phyloP scores from a whole-genome alignment of 2,113 vertebrate genomes.

The Peromyscus leucopus region DNA sequence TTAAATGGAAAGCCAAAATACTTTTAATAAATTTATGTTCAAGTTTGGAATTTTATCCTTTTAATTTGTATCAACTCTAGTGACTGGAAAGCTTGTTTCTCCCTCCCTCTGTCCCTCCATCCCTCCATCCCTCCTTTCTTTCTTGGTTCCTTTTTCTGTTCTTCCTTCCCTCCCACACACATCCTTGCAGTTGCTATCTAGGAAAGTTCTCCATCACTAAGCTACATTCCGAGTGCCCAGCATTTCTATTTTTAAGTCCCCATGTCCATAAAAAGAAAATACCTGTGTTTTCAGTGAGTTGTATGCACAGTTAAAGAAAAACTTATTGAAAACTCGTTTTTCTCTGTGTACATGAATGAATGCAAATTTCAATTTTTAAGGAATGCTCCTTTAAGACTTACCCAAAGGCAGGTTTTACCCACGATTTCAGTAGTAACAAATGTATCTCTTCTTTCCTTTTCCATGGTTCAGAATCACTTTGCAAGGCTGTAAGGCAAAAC shows the following conservation, averaged over 20 bases:
- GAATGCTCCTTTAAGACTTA: not conserved
- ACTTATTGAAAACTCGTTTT: not conserved
- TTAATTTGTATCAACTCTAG: not conserved
- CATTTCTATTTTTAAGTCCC: not conserved
- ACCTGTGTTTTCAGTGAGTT: not conserved
- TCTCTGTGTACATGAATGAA: not conserved
- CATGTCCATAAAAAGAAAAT: not conserved
- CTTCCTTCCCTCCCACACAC: not conserved
- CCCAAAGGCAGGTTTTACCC: not conserved
- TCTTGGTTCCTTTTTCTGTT: not conserved
- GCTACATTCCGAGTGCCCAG: not conserved
- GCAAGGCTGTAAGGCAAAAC: constrained; percentile 5
- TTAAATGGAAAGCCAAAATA: not conserved
- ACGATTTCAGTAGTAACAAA: constrained; percentile 17
- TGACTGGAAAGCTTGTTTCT: not conserved
- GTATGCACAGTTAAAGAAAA: not conserved
- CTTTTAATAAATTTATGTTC: constrained; percentile 16
- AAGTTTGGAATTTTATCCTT: not conserved
- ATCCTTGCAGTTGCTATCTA: not conserved
- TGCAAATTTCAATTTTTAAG: constrained; percentile 13
- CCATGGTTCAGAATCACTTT: constrained; percentile 9
- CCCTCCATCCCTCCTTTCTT: not conserved
- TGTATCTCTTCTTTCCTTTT: not conserved
- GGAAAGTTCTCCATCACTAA: not conserved
- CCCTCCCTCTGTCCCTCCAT: accelerated